Conservation (phyloP, 2,888 invertebrate species). For the Cerastis leucographa region DNA sequence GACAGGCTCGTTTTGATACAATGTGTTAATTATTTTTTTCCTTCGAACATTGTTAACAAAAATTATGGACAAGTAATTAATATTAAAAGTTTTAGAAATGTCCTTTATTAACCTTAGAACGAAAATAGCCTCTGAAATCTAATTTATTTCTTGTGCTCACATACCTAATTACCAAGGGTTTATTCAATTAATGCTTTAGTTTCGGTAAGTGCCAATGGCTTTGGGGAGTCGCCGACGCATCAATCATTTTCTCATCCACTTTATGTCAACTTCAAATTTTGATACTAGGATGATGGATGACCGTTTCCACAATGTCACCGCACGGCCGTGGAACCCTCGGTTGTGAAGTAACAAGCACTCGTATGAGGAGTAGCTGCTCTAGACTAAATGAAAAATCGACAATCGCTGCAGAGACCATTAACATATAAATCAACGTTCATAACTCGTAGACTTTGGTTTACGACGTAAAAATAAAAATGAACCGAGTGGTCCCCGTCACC, state of each 20-base stretch:
- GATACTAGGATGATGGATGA: slow-evolving; percentile 87
- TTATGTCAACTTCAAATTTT: slow-evolving; percentile 89
- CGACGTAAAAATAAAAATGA: slow-evolving; percentile 80
- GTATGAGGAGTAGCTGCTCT: slow-evolving; percentile 54
- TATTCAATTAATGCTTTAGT: slow-evolving; percentile 79
- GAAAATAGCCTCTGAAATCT: slow-evolving; percentile 27
- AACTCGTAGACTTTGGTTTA: slow-evolving; percentile 80
- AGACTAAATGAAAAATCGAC: slow-evolving; percentile 65
- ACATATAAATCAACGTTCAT: slow-evolving; percentile 82
- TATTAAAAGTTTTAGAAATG: slow-evolving; percentile 30
- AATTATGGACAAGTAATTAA: slow-evolving; percentile 38
- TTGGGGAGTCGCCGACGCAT: slow-evolving; percentile 82
- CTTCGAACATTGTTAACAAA: slow-evolving; percentile 34
- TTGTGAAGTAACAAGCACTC: slow-evolving; percentile 58
- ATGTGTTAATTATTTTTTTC: slow-evolving; percentile 51
- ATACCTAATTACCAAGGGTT: slow-evolving; percentile 61
- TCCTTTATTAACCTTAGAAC: slow-evolving; percentile 21
- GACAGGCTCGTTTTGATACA: slow-evolving; percentile 44
- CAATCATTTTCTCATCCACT: slow-evolving; percentile 90
- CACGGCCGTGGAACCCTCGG: slow-evolving; percentile 66
- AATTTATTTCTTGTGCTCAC: slow-evolving; percentile 58
- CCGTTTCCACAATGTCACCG: slow-evolving; percentile 75
- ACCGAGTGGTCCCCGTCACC: slow-evolving; percentile 76
- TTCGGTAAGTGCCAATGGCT: slow-evolving; percentile 73
- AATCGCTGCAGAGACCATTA: slow-evolving; percentile 68